phyloP scores from a whole-genome alignment of 2,888 invertebrate genomes.

The Lasioglossum figueresi region DNA sequence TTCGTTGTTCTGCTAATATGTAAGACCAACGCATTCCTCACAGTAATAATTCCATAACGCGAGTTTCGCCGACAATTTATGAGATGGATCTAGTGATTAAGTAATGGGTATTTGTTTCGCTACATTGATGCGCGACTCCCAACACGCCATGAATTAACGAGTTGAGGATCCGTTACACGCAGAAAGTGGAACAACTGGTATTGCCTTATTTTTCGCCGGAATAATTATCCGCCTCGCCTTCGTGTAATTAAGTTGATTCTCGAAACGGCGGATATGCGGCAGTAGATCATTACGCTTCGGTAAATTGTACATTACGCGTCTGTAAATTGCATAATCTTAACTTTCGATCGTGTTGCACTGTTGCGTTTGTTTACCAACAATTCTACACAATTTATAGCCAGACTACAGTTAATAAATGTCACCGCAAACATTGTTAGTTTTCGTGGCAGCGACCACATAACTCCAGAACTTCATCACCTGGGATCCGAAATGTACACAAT shows the following conservation, averaged over 20 bases:
- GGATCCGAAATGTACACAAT: not conserved
- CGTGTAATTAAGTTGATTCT: not conserved
- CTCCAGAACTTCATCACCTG: constrained; percentile 12
- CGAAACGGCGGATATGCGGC: not conserved
- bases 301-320: not conserved
- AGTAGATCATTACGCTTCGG: not conserved
- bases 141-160: not conserved
- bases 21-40: not conserved
- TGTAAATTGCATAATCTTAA: not conserved
- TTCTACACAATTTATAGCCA: not conserved
- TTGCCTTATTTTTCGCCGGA: not conserved
- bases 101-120: not conserved
- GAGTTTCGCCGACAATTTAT: not conserved
- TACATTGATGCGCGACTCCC: not conserved
- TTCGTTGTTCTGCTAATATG: not conserved
- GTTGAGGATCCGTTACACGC: not conserved
- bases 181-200: not conserved
- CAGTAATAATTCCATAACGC: not conserved
- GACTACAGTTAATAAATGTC: constrained; percentile 18
- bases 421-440: constrained; percentile 15
- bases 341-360: constrained; percentile 10
- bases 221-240: not conserved
- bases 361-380: constrained; percentile 35
- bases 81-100: not conserved
- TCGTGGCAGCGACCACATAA: not conserved